These are phyloP conservation scores for Spialia ferax DNA, from an alignment of 2,888 invertebrate species.

Conservation along the genomic window DNA sequence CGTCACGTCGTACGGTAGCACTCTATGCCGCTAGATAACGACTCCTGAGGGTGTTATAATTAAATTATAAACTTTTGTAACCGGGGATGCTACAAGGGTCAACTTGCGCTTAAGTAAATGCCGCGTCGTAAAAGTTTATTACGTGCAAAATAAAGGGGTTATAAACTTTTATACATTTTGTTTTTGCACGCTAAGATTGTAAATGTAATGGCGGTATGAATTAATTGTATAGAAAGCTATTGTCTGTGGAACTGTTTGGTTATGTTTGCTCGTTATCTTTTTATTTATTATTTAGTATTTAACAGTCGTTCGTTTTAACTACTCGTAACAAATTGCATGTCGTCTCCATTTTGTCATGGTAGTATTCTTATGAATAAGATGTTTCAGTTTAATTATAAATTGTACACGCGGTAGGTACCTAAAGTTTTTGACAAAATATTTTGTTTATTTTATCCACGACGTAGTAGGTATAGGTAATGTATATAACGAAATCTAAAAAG, in stretches of 20 bases:
- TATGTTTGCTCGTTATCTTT: constrained; percentile 16
- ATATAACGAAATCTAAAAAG: too few relatives aligned
- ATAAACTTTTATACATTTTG: constrained; percentile 77
- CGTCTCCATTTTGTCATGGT: neutral
- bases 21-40: constrained; percentile 58
- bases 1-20: constrained; percentile 20
- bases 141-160: constrained; percentile 84
- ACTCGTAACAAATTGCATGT: constrained; percentile 8
- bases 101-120: constrained; percentile 80
- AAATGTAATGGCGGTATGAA: constrained; percentile 63
- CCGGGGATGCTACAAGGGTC: constrained; percentile 69
- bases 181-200: constrained; percentile 68
- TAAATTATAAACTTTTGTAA: constrained; percentile 84
- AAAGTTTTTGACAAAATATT: too few relatives aligned
- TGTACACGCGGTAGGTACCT: too few relatives aligned
- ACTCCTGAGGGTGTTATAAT: constrained; percentile 80
- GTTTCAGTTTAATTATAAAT: neutral
- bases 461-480: too few relatives aligned
- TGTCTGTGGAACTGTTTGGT: constrained; percentile 29
- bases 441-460: too few relatives aligned
- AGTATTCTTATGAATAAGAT: neutral
- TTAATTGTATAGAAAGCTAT: constrained; percentile 46
- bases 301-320: neutral
- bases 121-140: constrained; percentile 83
- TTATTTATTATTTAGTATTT: neutral